Conservation (phyloP, 2,888 invertebrate species). For the Polia nebulosa region DNA sequence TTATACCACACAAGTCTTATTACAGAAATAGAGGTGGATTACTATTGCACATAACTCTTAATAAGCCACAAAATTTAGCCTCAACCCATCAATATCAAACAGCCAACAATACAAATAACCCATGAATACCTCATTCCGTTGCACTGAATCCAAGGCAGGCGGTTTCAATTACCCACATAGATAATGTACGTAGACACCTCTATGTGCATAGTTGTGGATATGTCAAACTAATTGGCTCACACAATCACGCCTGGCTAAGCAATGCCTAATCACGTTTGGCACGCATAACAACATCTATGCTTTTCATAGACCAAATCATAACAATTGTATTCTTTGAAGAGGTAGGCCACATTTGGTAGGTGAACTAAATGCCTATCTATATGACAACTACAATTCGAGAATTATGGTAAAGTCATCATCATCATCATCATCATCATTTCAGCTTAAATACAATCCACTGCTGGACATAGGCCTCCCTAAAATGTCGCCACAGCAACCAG, state of each 20-base stretch:
- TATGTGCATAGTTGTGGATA: slow-evolving; percentile 36
- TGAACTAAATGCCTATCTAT: too few relatives aligned
- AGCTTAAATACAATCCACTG: too few relatives aligned
- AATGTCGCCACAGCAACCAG: too few relatives aligned
- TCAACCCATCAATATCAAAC: background rate
- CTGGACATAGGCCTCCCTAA: too few relatives aligned
- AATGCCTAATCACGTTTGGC: slow-evolving; percentile 8
- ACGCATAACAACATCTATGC: too few relatives aligned
- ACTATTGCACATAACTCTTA: background rate
- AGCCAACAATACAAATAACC: slow-evolving; percentile 8
- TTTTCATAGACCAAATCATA: too few relatives aligned
- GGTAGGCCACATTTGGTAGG: too few relatives aligned
- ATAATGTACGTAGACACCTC: background rate
- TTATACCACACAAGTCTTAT: too few relatives aligned
- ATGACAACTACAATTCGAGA: too few relatives aligned
- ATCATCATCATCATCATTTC: too few relatives aligned
- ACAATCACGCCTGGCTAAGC: slow-evolving; percentile 35
- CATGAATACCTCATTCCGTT: slow-evolving; percentile 2
- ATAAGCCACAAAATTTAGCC: background rate
- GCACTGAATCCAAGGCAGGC: slow-evolving; percentile 17
- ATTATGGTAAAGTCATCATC: too few relatives aligned
- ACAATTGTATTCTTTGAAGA: too few relatives aligned
- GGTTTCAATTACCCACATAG: slow-evolving; percentile 31
- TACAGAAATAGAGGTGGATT: background rate
- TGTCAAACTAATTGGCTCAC: slow-evolving; percentile 46